Percentiles rank a stretch among this genome's conserved stretches.
phyloP scores from a whole-genome alignment of 2,888 invertebrate species.

The Hirtodrosophila alboralis region DNA sequence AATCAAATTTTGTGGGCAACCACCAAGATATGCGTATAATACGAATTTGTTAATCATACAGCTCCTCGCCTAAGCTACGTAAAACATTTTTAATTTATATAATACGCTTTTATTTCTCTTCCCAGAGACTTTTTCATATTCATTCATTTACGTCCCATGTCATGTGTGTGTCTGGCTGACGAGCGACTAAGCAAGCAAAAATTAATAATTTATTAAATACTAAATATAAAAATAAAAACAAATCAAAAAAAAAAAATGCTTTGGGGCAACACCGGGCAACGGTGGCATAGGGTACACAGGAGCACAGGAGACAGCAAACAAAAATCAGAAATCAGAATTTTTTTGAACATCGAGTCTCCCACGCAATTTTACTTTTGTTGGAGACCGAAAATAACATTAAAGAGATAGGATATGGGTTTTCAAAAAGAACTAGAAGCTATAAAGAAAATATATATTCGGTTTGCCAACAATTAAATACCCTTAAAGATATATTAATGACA shows the following conservation, averaged over 20 bases:
- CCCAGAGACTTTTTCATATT: constrained; percentile 26
- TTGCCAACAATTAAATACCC: background rate
- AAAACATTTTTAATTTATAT: constrained; percentile 54
- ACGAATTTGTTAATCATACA: constrained; percentile 26
- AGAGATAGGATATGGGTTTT: constrained; percentile 14
- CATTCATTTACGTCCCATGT: constrained; percentile 68
- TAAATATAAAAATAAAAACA: constrained; percentile 42
- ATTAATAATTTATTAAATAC: constrained; percentile 79
- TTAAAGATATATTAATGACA: too few relatives aligned
- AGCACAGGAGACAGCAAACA: constrained; percentile 25
- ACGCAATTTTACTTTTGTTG: constrained; percentile 51
- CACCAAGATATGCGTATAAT: constrained; percentile 16
- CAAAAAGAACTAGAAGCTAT: background rate
- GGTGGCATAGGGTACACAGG: constrained; percentile 17
- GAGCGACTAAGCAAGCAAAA: constrained; percentile 54
- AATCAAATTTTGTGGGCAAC: constrained; percentile 45
- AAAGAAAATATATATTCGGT: background rate
- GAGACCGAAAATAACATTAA: constrained; percentile 38
- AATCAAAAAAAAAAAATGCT: constrained; percentile 41
- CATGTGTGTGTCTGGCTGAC: constrained; percentile 55
- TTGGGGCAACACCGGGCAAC: constrained; percentile 9
- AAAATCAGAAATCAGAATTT: constrained; percentile 8
- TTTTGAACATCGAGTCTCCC: constrained; percentile 39
- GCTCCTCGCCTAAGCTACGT: constrained; percentile 51
- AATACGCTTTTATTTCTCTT: constrained; percentile 41